Evolutionary conservation across 1,140 invertebrate genomes (phyloP).

Genomic region (Solenopsis invicta): DNA sequence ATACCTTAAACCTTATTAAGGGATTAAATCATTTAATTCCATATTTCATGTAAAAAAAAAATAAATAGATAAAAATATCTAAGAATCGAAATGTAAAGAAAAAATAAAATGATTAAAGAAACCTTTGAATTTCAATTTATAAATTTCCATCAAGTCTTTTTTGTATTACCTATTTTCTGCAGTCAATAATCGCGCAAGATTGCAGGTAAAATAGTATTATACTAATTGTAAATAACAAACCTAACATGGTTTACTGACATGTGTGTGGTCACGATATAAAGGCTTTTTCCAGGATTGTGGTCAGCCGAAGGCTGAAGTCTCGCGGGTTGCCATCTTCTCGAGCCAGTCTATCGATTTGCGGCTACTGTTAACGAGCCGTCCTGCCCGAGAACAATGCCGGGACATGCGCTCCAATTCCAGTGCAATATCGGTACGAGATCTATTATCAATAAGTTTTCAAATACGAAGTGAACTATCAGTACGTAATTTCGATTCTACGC

Average conservation of each 20-base stretch:
- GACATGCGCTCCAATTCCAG: constrained; percentile 53
- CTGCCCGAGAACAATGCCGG: constrained; percentile 1
- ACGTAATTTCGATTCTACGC: constrained; percentile 16
- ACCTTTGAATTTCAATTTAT: too few species aligned
- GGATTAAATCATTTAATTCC: background rate
- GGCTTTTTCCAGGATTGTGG: background rate
- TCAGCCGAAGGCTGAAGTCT: background rate
- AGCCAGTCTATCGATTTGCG: constrained; percentile 33
- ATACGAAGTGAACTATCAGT: constrained; percentile 47
- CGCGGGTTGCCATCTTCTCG: background rate
- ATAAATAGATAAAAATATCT: too few species aligned
- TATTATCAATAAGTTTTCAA: constrained; percentile 53
- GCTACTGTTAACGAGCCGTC: background rate
- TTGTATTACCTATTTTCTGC: background rate
- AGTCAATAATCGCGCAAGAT: background rate
- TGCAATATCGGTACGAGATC: constrained; percentile 58
- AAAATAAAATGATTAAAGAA: too few species aligned
- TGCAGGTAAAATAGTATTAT: constrained; percentile 14
- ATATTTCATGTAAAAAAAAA: too few species aligned
- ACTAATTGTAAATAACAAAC: background rate
- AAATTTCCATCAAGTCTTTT: background rate
- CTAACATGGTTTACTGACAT: background rate
- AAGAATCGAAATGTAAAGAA: too few species aligned
- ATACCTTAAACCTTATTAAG: background rate
- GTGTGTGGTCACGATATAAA: background rate